Evolutionary conservation across 2,888 invertebrate species (phyloP).

Genomic region (Drosophila atripex): DNA sequence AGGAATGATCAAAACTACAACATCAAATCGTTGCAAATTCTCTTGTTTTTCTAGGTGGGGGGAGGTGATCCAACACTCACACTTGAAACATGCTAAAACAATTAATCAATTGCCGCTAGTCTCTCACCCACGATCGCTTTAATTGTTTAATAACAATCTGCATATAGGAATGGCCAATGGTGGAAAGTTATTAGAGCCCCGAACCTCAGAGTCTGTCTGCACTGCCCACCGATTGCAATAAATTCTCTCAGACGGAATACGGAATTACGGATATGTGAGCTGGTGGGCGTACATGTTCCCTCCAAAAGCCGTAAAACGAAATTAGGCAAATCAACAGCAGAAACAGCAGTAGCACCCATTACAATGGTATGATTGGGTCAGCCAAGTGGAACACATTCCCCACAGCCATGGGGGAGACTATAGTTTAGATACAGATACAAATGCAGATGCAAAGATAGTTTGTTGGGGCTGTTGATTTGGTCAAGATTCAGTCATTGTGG

Average conservation of each 20-base stretch:
- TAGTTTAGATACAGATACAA: conserved; percentile 6
- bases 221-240: conserved; percentile 78
- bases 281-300: conserved; percentile 68
- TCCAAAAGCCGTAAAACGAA: conserved; percentile 67
- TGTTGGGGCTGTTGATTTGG: conserved; percentile 31
- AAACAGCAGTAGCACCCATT: conserved; percentile 24
- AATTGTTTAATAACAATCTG: conserved; percentile 37
- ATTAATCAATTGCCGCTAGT: conserved; percentile 60
- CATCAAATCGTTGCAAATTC: conserved; percentile 43
- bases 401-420: conserved; percentile 29
- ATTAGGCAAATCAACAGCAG: conserved; percentile 75
- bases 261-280: conserved; percentile 9
- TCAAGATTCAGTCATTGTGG: conserved; percentile 29
- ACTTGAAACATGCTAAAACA: conserved; percentile 29
- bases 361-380: conserved; percentile 37
- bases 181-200: conserved; percentile 38
- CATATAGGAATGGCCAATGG: conserved; percentile 38
- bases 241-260: conserved; percentile 53
- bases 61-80: neutral
- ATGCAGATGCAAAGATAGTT: conserved; percentile 14
- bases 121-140: conserved; percentile 55
- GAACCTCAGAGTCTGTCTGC: conserved; percentile 52
- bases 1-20: conserved; percentile 33
- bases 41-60: neutral
- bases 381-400: conserved; percentile 62